A percentile compares a stretch with the other conserved stretches of the same genome.
phyloP scores from a whole-genome alignment of 1,140 invertebrate genomes.

The Frieseomelitta varia region DNA sequence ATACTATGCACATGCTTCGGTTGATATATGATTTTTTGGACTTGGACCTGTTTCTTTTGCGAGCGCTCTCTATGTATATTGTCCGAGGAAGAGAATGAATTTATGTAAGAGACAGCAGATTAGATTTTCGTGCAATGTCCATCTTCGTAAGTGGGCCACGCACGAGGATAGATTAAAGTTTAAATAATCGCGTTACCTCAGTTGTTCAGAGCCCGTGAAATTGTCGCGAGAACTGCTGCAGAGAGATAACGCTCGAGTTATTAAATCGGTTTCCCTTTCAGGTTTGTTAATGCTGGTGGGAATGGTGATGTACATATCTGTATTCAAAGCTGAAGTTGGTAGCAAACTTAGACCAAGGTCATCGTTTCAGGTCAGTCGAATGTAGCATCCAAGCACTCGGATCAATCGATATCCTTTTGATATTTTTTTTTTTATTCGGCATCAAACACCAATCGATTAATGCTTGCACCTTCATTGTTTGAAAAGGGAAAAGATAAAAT shows the following conservation, averaged over 20 bases:
- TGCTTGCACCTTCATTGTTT: too few relatives aligned
- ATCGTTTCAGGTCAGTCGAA: constrained; percentile 76
- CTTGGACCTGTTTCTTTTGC: too few relatives aligned
- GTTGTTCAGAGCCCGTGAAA: constrained; percentile 22
- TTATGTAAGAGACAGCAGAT: too few relatives aligned
- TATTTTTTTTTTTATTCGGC: too few relatives aligned
- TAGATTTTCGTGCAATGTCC: not conserved
- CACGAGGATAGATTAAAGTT: constrained; percentile 15
- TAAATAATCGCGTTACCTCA: constrained; percentile 34
- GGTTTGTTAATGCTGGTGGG: constrained; percentile 94
- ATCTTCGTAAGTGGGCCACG: not conserved
- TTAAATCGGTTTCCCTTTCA: constrained; percentile 78
- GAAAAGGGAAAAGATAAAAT: not conserved
- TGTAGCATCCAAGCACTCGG: not conserved
- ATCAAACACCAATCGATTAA: too few relatives aligned
- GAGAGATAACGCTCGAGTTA: constrained; percentile 22
- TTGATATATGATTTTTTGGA: not conserved
- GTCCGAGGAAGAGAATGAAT: not conserved
- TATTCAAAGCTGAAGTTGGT: constrained; percentile 94
- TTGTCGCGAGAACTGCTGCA: constrained; percentile 14
- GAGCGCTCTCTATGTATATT: too few relatives aligned
- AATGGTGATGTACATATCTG: constrained; percentile 95
- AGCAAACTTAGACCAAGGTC: constrained; percentile 91
- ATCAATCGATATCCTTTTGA: not conserved
- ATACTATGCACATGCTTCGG: not conserved